Percentiles rank a stretch among this genome's conserved stretches.
phyloP scores from a whole-genome alignment of 2,888 invertebrate genomes.

The Zootermopsis nevadensis region DNA sequence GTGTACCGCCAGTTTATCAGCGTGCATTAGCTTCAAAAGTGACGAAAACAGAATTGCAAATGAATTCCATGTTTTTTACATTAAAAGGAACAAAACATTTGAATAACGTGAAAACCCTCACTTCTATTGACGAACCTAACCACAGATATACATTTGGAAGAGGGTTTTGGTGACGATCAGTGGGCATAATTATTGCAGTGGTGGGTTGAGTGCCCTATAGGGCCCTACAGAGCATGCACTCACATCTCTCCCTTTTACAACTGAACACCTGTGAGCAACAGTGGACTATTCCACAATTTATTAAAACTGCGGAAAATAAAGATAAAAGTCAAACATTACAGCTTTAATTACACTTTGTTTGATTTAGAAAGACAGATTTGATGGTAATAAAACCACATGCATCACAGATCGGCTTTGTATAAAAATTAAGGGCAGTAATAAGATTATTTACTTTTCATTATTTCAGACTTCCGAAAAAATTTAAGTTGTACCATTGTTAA shows the following conservation, averaged over 20 bases:
- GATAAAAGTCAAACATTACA: too few species aligned
- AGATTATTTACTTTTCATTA: too few species aligned
- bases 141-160: not conserved
- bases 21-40: not conserved
- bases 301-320: too few species aligned
- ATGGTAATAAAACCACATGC: too few species aligned
- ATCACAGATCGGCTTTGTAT: too few species aligned
- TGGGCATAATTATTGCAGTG: not conserved
- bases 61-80: slow-evolving; percentile 3
- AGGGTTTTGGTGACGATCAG: not conserved
- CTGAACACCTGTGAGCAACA: too few species aligned
- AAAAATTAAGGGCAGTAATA: too few species aligned
- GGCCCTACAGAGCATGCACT: not conserved
- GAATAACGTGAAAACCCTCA: not conserved
- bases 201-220: not conserved
- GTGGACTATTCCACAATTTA: too few species aligned
- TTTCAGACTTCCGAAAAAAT: too few species aligned
- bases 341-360: too few species aligned
- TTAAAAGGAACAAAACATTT: slow-evolving; percentile 15
- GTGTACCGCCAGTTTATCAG: not conserved
- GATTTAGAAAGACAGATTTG: too few species aligned
- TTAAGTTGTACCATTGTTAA: too few species aligned
- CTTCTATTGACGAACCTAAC: not conserved
- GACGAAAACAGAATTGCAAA: slow-evolving; percentile 14
- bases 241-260: not conserved